Percentiles rank a stretch among this genome's conserved stretches.
phyloP scores from a whole-genome alignment of 1,140 invertebrate species.

The Heliothis subflexa region DNA sequence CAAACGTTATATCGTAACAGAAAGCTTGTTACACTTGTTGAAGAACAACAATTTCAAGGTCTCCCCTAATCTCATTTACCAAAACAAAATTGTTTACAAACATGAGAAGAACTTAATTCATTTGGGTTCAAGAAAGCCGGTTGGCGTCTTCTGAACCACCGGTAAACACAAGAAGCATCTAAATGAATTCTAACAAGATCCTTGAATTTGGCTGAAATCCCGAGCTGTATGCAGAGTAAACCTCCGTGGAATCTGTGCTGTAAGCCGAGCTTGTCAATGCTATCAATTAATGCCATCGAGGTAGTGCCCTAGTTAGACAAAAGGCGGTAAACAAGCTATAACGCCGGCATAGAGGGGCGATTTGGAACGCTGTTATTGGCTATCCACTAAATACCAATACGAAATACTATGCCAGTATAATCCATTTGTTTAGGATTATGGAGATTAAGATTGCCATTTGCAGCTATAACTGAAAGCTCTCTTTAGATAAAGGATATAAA shows the following conservation, averaged over 20 bases:
- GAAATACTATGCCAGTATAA: slow-evolving; percentile 19
- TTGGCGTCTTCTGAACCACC: not conserved
- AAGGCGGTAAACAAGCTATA: slow-evolving; percentile 64
- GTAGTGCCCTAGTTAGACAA: slow-evolving; percentile 70
- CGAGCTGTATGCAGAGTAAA: slow-evolving; percentile 35
- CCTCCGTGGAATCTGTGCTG: slow-evolving; percentile 47
- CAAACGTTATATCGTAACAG: slow-evolving; percentile 7
- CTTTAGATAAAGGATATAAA: not conserved
- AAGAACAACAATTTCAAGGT: slow-evolving; percentile 30
- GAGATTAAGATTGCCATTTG: slow-evolving; percentile 17
- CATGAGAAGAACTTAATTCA: slow-evolving; percentile 12
- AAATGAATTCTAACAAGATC: slow-evolving; percentile 31
- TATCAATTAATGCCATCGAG: slow-evolving; percentile 76
- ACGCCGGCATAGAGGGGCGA: slow-evolving; percentile 49
- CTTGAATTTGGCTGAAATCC: slow-evolving; percentile 28
- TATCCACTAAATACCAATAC: slow-evolving; percentile 51
- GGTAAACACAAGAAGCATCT: slow-evolving; percentile 8
- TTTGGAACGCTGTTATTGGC: slow-evolving; percentile 51
- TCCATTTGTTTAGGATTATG: slow-evolving; percentile 37
- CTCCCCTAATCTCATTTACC: slow-evolving; percentile 20
- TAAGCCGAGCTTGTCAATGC: slow-evolving; percentile 67
- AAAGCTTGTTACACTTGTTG: slow-evolving; percentile 26
- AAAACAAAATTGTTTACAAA: slow-evolving; percentile 37
- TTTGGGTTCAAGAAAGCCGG: slow-evolving; percentile 16
- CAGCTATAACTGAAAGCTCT: not conserved